Evolutionary conservation across 37 sponge, comb jelly and placozoan genomes (phyloP), one percentile per base, ranked within the genome.

Genomic region (Aplysina aerophoba): DNA sequence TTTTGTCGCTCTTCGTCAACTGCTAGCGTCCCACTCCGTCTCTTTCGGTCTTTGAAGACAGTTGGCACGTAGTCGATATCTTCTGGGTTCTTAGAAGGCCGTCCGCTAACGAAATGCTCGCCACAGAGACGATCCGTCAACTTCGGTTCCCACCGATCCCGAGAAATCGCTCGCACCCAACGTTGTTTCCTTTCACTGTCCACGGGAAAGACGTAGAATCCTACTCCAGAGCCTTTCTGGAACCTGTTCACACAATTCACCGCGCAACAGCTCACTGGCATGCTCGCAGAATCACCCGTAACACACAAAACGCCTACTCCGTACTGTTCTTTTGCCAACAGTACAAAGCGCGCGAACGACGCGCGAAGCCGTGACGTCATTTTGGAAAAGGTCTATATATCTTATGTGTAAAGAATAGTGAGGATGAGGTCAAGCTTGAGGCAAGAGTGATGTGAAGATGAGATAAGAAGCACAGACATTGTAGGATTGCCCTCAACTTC

Each of bases 251-350:
- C 37, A 73, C 74, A 73, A 31, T 73, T 31, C 37, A 73, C 74
- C 21, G 74, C 74, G 20, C 74, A 73, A 73, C 74, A 73, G 20
- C 74, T 73, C 14, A 73, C 74, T 20, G 74, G 74, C 74, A 73
- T 73, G 69, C 69, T 15, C 13, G 27, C 28, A 67, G n/a, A 24
- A 15, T 25, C 27, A 14, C 15, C 14, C 14, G 13, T 14, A 22
- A 16, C 13, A 25, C 69, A 24, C n/a, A 16, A 25, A 14, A 15
- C 13, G 22, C 14, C 19, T n/a, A 25, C 28, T 25, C 69, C 27
- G 13, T 14, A 20, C 13, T 25, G 14, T 22, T 15, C 13, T 67
- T 67, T 67, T 67, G 69, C 69, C 69, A 67, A 67, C 69, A 67
- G 19, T 16, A 25, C 13, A 67, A 67, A 67, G 69, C 28, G 69